phyloP scores from a whole-genome alignment of 2,888 invertebrate genomes.

The Heteromyza rotundicornis region DNA sequence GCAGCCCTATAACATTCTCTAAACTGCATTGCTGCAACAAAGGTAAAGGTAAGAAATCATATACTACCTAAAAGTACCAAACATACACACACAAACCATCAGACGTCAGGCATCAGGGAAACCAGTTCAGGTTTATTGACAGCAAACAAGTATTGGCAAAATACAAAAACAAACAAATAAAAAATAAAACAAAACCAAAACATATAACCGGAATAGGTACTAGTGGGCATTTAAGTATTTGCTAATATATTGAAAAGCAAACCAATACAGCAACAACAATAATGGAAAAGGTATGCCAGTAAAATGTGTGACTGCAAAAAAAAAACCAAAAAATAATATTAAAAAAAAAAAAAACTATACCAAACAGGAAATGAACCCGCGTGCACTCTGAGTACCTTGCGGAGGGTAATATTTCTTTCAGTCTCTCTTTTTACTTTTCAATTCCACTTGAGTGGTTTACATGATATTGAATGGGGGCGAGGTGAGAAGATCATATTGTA shows the following conservation, averaged over 20 bases:
- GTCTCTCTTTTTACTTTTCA: background rate
- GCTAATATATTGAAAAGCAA: background rate
- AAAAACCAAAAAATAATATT: background rate
- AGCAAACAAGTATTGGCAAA: slow-evolving; percentile 1
- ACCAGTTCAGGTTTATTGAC: slow-evolving; percentile 16
- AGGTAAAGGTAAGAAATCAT: slow-evolving; percentile 6
- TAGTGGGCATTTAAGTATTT: no score
- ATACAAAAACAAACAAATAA: slow-evolving; percentile 3
- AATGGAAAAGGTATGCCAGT: no score
- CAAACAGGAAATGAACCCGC: slow-evolving; percentile 29
- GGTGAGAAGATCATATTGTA: no score
- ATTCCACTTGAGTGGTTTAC: slow-evolving; percentile 1
- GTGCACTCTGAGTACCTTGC: slow-evolving; percentile 24
- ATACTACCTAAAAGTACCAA: slow-evolving; percentile 15
- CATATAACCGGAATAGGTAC: no score
- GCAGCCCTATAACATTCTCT: background rate
- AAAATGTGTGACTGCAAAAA: background rate
- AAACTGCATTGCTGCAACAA: background rate
- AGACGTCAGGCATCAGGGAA: slow-evolving; percentile 18
- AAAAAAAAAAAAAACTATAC: background rate
- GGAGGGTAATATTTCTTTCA: no score
- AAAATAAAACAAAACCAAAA: background rate
- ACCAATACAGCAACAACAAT: no score
- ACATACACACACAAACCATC: slow-evolving; percentile 22
- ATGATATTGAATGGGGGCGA: no score